Conservation (phyloP, 2,113 vertebrate species). For the Corapipo altera region DNA sequence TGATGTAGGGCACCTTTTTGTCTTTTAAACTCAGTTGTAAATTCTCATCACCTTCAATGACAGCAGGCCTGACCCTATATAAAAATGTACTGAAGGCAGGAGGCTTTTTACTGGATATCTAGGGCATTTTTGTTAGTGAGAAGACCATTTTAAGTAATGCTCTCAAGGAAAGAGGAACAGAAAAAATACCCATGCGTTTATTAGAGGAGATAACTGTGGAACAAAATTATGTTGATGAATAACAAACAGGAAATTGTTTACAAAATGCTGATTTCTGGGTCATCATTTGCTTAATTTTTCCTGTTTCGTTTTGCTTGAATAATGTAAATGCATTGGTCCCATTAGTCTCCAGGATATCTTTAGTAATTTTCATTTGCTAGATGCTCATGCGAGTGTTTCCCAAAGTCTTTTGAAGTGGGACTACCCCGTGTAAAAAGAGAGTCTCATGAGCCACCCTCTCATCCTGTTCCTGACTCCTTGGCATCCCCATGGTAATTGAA, state of each 20-base stretch:
- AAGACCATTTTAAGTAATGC: background rate
- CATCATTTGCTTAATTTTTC: conserved; percentile 12
- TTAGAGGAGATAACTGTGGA: background rate
- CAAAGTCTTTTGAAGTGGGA: background rate
- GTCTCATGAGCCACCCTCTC: background rate
- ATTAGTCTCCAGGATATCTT: background rate
- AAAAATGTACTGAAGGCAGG: background rate
- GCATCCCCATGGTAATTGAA: background rate
- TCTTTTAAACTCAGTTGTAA: background rate
- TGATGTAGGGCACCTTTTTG: background rate
- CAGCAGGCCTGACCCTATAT: background rate
- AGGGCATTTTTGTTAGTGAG: background rate
- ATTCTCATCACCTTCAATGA: background rate
- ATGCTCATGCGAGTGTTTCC: background rate
- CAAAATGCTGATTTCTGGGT: conserved; percentile 33
- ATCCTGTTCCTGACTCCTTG: background rate
- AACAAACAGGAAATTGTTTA: conserved; percentile 34
- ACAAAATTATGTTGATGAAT: background rate
- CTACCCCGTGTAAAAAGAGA: background rate
- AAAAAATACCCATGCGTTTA: background rate
- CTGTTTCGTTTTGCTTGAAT: background rate
- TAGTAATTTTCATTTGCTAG: background rate
- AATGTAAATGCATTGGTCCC: background rate
- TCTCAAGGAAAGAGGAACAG: background rate
- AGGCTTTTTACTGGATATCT: background rate